Conservation (phyloP, 2,797 vertebrate species). For the Caiman crocodilus region DNA sequence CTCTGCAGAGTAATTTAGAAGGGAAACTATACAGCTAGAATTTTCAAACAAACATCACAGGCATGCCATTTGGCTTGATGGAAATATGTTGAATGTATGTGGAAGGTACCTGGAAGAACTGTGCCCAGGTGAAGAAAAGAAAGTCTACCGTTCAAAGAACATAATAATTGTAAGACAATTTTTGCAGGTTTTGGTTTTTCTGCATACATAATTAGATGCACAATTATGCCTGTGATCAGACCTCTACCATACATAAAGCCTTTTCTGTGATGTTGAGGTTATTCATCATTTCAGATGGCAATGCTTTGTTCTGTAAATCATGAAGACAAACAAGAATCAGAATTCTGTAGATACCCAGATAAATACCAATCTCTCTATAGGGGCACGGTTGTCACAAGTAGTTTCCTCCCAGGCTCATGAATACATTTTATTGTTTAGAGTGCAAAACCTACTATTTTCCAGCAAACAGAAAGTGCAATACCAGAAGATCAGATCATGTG, state of each 20-base stretch:
- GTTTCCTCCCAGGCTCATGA: neutral
- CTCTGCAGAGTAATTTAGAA: neutral
- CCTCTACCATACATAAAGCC: conserved; percentile 30
- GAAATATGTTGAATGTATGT: neutral
- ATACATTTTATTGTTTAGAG: neutral
- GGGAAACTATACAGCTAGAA: neutral
- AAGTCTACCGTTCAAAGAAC: neutral
- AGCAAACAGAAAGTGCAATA: neutral
- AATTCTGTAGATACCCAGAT: accelerated
- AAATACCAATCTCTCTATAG: neutral
- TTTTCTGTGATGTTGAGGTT: conserved; percentile 8
- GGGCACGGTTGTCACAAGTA: accelerated
- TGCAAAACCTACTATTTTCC: neutral
- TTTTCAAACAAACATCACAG: neutral
- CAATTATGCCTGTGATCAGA: neutral
- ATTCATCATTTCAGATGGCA: neutral
- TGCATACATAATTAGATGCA: conserved; percentile 55
- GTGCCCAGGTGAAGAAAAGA: neutral
- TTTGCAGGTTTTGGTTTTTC: conserved; percentile 49
- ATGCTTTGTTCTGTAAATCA: neutral
- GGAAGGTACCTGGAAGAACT: neutral
- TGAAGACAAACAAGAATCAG: neutral
- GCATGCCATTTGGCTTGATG: neutral
- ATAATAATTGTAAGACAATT: conserved; percentile 9
- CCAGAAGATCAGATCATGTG: conserved; percentile 10